phyloP scores from a whole-genome alignment of 2,113 vertebrate genomes.

The Carettochelys insculpta region DNA sequence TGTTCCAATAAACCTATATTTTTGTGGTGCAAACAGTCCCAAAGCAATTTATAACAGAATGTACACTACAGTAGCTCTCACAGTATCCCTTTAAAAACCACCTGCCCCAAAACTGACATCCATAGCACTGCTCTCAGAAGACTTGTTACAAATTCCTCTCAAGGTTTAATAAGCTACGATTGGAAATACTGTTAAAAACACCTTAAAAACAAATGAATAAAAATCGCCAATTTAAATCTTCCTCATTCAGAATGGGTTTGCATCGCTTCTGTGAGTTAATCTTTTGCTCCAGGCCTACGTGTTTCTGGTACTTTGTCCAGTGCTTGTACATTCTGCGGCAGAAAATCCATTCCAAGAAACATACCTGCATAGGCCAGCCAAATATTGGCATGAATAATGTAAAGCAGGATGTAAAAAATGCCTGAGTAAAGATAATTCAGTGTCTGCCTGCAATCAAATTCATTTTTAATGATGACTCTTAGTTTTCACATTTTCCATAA shows the following conservation, averaged over 20 bases:
- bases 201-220: not conserved
- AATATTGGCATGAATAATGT: not conserved
- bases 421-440: not conserved
- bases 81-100: not conserved
- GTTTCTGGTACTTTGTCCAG: not conserved
- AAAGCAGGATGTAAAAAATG: not conserved
- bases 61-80: not conserved
- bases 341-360: not conserved
- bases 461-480: not conserved
- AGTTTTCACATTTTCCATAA: not conserved
- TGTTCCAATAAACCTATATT: not conserved
- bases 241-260: not conserved
- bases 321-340: not conserved
- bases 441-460: not conserved
- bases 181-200: not conserved
- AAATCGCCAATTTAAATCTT: not conserved
- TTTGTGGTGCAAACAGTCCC: not conserved
- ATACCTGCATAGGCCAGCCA: fast-evolving
- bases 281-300: not conserved
- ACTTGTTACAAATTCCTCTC: not conserved
- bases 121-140: not conserved
- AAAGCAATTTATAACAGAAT: not conserved
- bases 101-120: not conserved
- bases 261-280: not conserved
- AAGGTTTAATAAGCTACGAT: not conserved